These are phyloP conservation scores for Drosophila sucinea DNA, from an alignment of 1,140 invertebrate species.

Conservation along the genomic window DNA sequence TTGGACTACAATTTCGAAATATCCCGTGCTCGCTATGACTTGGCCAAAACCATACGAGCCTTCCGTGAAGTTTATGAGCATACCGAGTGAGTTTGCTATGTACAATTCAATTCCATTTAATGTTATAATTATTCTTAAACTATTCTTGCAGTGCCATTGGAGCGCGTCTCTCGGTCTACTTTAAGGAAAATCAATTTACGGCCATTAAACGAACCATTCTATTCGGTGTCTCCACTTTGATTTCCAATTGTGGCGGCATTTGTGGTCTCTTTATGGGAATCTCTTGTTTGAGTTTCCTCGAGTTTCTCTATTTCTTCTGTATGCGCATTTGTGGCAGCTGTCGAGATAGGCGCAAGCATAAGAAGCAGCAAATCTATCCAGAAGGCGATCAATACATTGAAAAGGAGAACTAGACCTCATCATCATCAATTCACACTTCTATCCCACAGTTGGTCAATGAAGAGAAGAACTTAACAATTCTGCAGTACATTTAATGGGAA, in stretches of 20 bases:
- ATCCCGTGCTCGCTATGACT: conserved; percentile 84
- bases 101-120: not conserved
- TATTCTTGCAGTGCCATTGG: conserved; percentile 50
- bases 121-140: not conserved
- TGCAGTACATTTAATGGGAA: too few relatives aligned
- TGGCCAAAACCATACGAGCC: conserved; percentile 61
- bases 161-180: conserved; percentile 84
- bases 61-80: conserved; percentile 67
- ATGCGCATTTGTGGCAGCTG: conserved; percentile 77
- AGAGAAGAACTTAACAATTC: too few relatives aligned
- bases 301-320: conserved; percentile 84
- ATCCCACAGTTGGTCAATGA: too few relatives aligned
- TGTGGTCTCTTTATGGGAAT: conserved; percentile 87
- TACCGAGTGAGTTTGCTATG: conserved; percentile 51
- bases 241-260: conserved; percentile 88
- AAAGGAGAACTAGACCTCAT: not conserved
- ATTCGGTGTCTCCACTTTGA: conserved; percentile 86
- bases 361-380: conserved; percentile 47
- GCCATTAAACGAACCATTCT: conserved; percentile 86
- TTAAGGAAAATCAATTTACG: conserved; percentile 87
- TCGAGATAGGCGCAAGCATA: conserved; percentile 62
- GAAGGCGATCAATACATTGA: conserved; percentile 13
- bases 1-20: conserved; percentile 87
- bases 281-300: conserved; percentile 85
- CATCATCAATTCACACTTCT: too few relatives aligned